Conservation (phyloP, 2,113 vertebrate species). For the Butastur rufipennis region DNA sequence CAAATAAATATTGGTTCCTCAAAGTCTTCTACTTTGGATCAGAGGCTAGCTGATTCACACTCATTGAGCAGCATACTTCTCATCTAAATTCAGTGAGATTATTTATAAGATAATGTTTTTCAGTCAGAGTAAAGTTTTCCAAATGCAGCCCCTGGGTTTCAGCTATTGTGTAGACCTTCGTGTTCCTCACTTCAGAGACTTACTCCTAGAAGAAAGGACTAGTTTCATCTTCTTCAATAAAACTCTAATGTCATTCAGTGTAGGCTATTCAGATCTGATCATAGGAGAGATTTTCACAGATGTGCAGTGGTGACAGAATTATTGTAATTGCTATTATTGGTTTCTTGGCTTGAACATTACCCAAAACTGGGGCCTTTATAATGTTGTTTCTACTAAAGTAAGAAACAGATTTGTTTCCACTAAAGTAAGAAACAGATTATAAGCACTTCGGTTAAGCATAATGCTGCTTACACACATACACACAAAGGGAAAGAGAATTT, state of each 20-base stretch:
- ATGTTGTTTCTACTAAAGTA: background rate
- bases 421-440: background rate
- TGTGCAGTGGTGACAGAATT: background rate
- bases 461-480: background rate
- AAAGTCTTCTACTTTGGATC: background rate
- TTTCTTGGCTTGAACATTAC: background rate
- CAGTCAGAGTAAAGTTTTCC: background rate
- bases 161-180: background rate
- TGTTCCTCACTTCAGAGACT: background rate
- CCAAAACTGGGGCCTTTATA: background rate
- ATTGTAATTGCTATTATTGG: background rate
- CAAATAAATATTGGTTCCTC: background rate
- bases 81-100: background rate
- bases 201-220: background rate
- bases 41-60: background rate
- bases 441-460: background rate
- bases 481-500: accelerated
- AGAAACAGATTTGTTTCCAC: background rate
- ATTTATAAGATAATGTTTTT: background rate
- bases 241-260: background rate
- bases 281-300: background rate
- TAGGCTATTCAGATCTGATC: background rate
- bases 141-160: background rate
- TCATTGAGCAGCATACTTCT: background rate
- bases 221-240: background rate